Percentiles rank a stretch among this genome's conserved stretches.
These are phyloP conservation scores for Corythornis cristatus DNA, from an alignment of 2,113 vertebrate genomes.

Conservation along the genomic window DNA sequence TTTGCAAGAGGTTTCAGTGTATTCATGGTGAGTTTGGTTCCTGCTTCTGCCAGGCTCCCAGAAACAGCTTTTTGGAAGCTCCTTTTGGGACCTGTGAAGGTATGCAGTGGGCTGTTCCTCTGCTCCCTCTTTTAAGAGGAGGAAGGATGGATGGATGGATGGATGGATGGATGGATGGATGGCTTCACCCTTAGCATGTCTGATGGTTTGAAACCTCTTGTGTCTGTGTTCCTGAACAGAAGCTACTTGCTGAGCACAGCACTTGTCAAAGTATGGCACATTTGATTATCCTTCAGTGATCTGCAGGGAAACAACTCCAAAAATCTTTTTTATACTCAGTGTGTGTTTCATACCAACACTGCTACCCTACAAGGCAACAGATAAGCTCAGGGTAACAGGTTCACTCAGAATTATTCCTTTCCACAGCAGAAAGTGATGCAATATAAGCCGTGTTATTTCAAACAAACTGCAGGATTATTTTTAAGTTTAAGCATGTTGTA, in stretches of 20 bases:
- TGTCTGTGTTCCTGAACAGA: background rate
- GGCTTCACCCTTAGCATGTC: background rate
- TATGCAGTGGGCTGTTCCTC: background rate
- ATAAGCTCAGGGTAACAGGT: background rate
- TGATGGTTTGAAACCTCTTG: background rate
- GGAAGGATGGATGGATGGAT: background rate
- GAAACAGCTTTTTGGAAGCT: background rate
- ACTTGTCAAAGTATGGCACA: background rate
- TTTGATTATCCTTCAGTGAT: background rate
- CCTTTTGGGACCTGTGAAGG: background rate
- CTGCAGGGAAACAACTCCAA: background rate
- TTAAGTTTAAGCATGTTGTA: background rate
- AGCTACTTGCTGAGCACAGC: background rate
- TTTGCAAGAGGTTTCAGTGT: background rate
- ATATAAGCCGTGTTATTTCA: background rate
- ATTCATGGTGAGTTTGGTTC: background rate
- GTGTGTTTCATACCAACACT: background rate
- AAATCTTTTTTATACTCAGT: background rate
- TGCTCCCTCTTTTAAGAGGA: background rate
- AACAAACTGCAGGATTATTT: background rate
- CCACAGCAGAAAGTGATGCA: background rate
- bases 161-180: background rate
- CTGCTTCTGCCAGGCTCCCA: background rate
- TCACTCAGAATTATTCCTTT: background rate
- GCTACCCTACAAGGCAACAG: background rate